A percentile compares a stretch with the other conserved stretches of the same genome.
Evolutionary conservation across 2,797 vertebrate species (phyloP).

Genomic region (Syndactyla subalaris): DNA sequence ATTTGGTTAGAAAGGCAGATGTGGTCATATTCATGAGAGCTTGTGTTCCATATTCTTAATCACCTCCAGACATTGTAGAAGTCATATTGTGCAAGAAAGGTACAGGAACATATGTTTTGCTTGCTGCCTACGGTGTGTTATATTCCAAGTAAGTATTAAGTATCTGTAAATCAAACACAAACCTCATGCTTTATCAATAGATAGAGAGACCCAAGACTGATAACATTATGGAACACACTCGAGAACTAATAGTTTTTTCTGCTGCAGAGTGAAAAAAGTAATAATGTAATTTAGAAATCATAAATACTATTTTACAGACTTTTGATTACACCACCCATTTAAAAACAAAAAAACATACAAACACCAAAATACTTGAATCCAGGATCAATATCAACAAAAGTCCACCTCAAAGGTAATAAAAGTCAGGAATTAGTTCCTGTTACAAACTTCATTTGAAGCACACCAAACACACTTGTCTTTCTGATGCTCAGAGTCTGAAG

Average conservation of each 20-base stretch:
- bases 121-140: background rate
- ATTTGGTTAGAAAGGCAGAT: slow-evolving; percentile 54
- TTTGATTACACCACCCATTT: background rate
- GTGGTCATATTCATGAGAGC: slow-evolving; percentile 53
- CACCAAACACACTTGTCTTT: background rate
- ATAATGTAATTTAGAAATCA: background rate
- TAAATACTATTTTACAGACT: background rate
- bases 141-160: slow-evolving; percentile 7
- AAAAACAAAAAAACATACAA: background rate
- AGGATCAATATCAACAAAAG: background rate
- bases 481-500: background rate
- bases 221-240: background rate
- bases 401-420: background rate
- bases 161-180: slow-evolving; percentile 21
- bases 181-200: background rate
- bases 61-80: slow-evolving; percentile 51
- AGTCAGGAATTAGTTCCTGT: background rate
- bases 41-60: slow-evolving; percentile 58
- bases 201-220: background rate
- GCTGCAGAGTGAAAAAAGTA: background rate
- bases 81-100: slow-evolving; percentile 5
- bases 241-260: background rate
- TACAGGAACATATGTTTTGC: background rate
- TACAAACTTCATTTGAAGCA: background rate
- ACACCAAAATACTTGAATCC: background rate